Base-by-base conservation (phyloP, 2,797 vertebrate species). In the Monodelphis domestica region DNA sequence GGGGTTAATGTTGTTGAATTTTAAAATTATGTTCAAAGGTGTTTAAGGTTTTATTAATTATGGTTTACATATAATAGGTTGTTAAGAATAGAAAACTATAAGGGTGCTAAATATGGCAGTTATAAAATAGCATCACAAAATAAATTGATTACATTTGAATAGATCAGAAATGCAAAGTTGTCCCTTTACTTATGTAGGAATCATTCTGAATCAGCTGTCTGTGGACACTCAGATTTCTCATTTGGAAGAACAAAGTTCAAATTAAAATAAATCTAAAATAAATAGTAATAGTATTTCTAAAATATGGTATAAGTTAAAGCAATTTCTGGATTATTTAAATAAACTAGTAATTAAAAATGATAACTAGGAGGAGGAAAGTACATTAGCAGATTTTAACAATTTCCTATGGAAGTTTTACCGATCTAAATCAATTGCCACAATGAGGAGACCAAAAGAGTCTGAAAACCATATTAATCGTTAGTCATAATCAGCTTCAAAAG, bases 1-100 rank as follows among this genome's bases (percentile, higher is more conserved):
- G 94, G 70, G 54, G 95, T 90, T 92, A 57, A 57, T 90, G 55
- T 92, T 29, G 92, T 87, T n/a, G 12, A 84, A 90, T 94, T 30
- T 95, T 54, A 92, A 57, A 17, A 17, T 91, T 88, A 93, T 89
- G 53, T 59, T 88, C 88, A 51, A 88, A 96, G n/a, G 12, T 59
- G 15, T 63, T 63, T 63, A 11, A 33, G n/a, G 9, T 33, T 5
- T 63, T n/a, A 63, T 63, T 33, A 15, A 5, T 63, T 63, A 11
- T n/a, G 14, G 33, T 63, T n/a, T 63, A 33, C n/a, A n/a, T 63
- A 17, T n/a, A 63, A 33, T 33, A 63, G 12, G 33, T 63, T 63
- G 14, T 14, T n/a, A 63, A 63, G 14, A 63, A 63, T 33, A 63
- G 33, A 63, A 63, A n/a, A 63, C 30, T 14, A n/a, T n/a, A 5